Evolutionary conservation across 92 coral and sea anemone genomes (phyloP).

Genomic region (Epizoanthus ramosus): DNA sequence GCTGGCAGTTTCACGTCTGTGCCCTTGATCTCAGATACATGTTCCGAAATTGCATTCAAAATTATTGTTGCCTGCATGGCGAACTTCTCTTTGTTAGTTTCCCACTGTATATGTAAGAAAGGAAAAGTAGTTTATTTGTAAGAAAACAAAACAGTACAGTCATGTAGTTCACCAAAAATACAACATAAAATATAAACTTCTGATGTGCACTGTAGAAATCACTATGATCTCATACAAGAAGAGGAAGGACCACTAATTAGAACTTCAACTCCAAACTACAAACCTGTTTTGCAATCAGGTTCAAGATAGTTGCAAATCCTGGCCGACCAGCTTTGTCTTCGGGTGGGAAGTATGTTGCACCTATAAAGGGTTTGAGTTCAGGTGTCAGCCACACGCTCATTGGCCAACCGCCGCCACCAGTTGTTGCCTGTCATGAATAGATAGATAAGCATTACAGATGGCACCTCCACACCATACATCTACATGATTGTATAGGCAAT

Average conservation of each 20-base stretch:
- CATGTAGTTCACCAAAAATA: not conserved
- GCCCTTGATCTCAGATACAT: slow-evolving; percentile 73
- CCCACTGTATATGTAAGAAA: slow-evolving; percentile 68
- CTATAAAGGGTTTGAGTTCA: slow-evolving; percentile 93
- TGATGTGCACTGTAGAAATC: not conserved
- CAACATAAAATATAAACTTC: not conserved
- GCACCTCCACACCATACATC: too few relatives aligned
- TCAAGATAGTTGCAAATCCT: slow-evolving; percentile 88
- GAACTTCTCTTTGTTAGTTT: slow-evolving; percentile 75
- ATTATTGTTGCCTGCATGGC: slow-evolving; percentile 77
- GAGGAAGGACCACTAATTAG: too few relatives aligned
- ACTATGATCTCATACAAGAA: too few relatives aligned
- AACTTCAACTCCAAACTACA: not conserved
- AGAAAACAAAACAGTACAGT: not conserved
- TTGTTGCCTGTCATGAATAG: slow-evolving; percentile 73
- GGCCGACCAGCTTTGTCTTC: slow-evolving; percentile 90
- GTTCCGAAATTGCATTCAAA: slow-evolving; percentile 84
- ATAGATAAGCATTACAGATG: too few relatives aligned
- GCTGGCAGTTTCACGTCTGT: slow-evolving; percentile 71
- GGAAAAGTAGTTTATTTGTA: not conserved
- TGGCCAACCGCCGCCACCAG: slow-evolving; percentile 99
- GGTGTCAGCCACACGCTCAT: slow-evolving; percentile 99
- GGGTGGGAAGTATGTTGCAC: slow-evolving; percentile 96
- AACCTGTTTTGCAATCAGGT: slow-evolving; percentile 85
- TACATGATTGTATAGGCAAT: too few relatives aligned